Conservation (phyloP, 2,113 vertebrate genomes). For the Pelecanus crispus region DNA sequence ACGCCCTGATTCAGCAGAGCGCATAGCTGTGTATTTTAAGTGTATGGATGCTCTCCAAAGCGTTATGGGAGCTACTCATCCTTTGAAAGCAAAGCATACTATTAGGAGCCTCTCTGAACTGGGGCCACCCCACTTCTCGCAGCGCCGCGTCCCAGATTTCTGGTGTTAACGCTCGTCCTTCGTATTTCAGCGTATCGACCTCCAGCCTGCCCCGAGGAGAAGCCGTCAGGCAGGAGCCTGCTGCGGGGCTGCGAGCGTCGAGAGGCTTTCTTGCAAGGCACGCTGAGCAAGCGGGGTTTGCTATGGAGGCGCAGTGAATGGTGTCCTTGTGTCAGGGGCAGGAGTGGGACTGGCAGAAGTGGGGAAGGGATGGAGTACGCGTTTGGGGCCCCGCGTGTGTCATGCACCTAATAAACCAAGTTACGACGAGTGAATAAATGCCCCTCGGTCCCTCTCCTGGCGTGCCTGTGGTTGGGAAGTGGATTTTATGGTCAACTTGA, state of each 20-base stretch:
- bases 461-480: not conserved
- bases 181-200: accelerated
- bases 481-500: not conserved
- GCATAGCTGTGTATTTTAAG: accelerated
- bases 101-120: not conserved
- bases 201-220: not conserved
- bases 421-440: not conserved
- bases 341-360: not conserved
- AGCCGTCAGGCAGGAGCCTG: not conserved
- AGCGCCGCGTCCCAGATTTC: not conserved
- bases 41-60: accelerated
- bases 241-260: accelerated
- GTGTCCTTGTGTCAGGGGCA: not conserved
- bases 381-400: accelerated
- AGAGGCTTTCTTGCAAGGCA: not conserved
- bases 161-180: not conserved
- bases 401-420: accelerated
- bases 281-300: not conserved
- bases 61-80: not conserved
- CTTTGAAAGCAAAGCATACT: not conserved
- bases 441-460: not conserved
- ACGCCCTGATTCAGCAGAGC: not conserved
- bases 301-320: accelerated
- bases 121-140: not conserved
- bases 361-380: not conserved